A percentile compares a stretch with the other conserved stretches of the same genome.
Conservation (phyloP, 30 jellyfish, hydroid and myxozoan species). For the Pelagia noctiluca region DNA sequence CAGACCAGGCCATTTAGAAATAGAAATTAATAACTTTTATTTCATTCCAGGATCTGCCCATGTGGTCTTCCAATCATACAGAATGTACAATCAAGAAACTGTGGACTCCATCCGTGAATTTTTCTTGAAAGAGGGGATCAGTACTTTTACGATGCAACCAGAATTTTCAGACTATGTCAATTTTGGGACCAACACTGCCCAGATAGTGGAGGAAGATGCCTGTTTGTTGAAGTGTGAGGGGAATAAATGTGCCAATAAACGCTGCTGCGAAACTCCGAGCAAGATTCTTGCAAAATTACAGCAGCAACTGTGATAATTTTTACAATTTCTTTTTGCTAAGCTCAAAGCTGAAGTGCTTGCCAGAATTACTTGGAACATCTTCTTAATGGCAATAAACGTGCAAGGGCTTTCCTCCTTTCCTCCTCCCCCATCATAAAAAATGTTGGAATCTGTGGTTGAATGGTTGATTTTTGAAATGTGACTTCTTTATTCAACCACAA, state of each 20-base stretch:
- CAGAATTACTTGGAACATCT: too few relatives aligned
- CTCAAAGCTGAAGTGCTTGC: too few relatives aligned
- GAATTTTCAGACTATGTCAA: slow-evolving; percentile 64
- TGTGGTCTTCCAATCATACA: slow-evolving; percentile 65
- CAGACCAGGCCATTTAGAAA: not conserved
- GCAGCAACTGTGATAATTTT: not conserved
- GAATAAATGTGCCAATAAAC: slow-evolving; percentile 32
- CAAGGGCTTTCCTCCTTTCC: too few relatives aligned
- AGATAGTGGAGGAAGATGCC: not conserved
- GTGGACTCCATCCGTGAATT: slow-evolving; percentile 35
- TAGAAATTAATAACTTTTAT: not conserved
- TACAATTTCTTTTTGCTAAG: not conserved
- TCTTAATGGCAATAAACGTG: too few relatives aligned
- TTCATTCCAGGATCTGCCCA: slow-evolving; percentile 82
- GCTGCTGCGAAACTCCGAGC: slow-evolving; percentile 61
- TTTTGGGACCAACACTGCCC: not conserved
- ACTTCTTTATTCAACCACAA: too few relatives aligned
- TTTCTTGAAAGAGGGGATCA: slow-evolving; percentile 80
- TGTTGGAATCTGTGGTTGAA: too few relatives aligned
- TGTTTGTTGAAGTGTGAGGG: slow-evolving; percentile 53
- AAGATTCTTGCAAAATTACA: slow-evolving; percentile 28
- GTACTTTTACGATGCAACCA: slow-evolving; percentile 86
- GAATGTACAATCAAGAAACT: slow-evolving; percentile 42
- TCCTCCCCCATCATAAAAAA: too few relatives aligned
- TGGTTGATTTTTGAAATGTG: too few relatives aligned